Conservation (phyloP, 2,113 vertebrate species). For the Rhinoderma darwinii region DNA sequence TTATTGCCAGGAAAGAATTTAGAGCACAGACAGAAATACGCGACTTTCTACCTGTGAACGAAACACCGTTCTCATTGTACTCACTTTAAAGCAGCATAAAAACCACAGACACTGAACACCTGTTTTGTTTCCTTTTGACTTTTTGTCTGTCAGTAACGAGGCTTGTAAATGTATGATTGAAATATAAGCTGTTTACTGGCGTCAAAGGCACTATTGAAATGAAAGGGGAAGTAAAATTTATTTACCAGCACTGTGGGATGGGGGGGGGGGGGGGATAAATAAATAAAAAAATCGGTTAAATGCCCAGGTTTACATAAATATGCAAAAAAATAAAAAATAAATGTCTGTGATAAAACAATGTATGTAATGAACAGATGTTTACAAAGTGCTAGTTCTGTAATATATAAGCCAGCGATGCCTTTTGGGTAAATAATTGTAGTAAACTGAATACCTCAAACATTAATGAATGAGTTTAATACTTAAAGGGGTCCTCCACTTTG, state of each 20-base stretch:
- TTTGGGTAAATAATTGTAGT: too few relatives aligned
- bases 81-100: slow-evolving; percentile 6
- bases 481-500: too few relatives aligned
- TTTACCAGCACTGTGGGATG: background rate
- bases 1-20: background rate
- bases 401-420: too few relatives aligned
- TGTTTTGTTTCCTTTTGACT: slow-evolving; percentile 30
- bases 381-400: too few relatives aligned
- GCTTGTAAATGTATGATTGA: background rate
- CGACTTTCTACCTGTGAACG: slow-evolving; percentile 9
- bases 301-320: too few relatives aligned
- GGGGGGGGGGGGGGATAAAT: too few relatives aligned
- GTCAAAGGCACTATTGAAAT: background rate
- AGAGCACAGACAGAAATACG: background rate
- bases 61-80: slow-evolving; percentile 5
- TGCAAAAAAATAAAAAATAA: too few relatives aligned
- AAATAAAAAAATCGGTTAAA: background rate
- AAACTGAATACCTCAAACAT: too few relatives aligned
- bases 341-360: too few relatives aligned
- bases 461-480: too few relatives aligned
- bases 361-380: too few relatives aligned
- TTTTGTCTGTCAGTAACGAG: slow-evolving; percentile 17
- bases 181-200: slow-evolving; percentile 10
- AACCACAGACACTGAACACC: slow-evolving; percentile 41
- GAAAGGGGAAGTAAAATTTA: background rate